Percentiles rank a stretch among this genome's conserved stretches.
phyloP scores from a whole-genome alignment of 2,888 invertebrate species.

The Alentia gelatinosa region DNA sequence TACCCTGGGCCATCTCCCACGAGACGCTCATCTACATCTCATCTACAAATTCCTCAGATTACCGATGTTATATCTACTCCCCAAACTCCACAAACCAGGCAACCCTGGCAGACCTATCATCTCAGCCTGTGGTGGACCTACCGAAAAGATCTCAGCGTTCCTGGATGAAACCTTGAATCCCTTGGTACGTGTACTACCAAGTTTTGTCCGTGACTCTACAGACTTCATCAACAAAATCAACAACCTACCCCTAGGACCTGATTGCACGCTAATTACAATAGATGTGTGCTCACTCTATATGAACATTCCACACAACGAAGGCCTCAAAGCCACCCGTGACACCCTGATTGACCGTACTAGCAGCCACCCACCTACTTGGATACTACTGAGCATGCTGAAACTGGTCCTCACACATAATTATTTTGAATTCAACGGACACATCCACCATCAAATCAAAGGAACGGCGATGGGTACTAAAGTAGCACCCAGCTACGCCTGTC shows the following conservation, averaged over 20 bases:
- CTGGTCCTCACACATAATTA: background rate
- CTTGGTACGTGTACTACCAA: background rate
- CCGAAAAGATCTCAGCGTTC: background rate
- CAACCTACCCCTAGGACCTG: background rate
- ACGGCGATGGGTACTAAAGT: background rate
- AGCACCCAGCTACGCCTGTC: background rate
- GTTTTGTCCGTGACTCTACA: background rate
- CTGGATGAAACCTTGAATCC: background rate
- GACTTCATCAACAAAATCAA: background rate
- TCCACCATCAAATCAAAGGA: background rate
- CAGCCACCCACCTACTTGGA: background rate
- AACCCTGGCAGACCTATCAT: background rate
- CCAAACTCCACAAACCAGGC: background rate
- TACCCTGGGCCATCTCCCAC: background rate
- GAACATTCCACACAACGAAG: background rate
- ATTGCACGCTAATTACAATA: background rate
- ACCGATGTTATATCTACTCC: background rate
- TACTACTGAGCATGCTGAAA: background rate
- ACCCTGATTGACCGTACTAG: background rate
- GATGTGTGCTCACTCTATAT: background rate
- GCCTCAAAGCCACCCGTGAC: background rate
- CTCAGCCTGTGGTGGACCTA: background rate
- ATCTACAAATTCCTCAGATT: background rate
- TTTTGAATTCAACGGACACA: background rate
- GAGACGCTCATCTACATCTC: background rate